Base-by-base conservation (phyloP, 2,113 vertebrate genomes). In the Todiramphus chloris region DNA sequence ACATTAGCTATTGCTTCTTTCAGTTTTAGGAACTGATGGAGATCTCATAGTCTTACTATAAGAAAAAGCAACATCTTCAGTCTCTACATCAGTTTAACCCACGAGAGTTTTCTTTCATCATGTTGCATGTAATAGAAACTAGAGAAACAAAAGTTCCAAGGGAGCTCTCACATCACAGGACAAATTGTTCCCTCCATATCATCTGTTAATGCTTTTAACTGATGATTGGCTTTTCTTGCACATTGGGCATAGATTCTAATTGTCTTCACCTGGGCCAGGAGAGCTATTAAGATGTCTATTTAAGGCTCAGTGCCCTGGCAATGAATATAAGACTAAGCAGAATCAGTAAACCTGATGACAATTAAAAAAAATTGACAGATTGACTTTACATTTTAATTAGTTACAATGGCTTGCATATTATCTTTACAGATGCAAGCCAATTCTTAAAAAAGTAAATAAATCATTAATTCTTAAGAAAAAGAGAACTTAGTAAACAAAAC, bases 371-470 rank as follows among this genome's bases (percentile, higher is more conserved):
- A 75, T 35, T 83, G 58, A n/a, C 63, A 94, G 83, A 81, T 14
- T 86, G 76, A 63, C 39, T 90, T 93, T 73, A 67, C n/a, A 86
- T 10, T 81, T 92, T 55, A 86, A 86, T 77, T 93, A 83, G 90
- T 83, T 83, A 73, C n/a, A 89, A 60, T 4, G 39, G 16, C 13
- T 93, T 88, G 35, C 35, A 88, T 92, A 90, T 67, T 77, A 83
- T 81, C 59, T 59, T 88, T 80, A 83, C 20, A 87, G 55, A 66
- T 66, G 74, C 66, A 95, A 94, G 37, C 9, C 30, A 80, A 70
- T 5, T 6, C 35, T 74, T 86, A 68, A 50, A 60, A 68, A 86
- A 83, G 18, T 37, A 74, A 87, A 77, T 43, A 2, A 43, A 18
- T 66, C 5, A 74, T 77, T 63, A 77, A 53, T 13, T 70, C 19